Evolutionary conservation across 1,140 invertebrate species (phyloP), one percentile per base, ranked within the genome.

Genomic region (Tetraneura akinire): DNA sequence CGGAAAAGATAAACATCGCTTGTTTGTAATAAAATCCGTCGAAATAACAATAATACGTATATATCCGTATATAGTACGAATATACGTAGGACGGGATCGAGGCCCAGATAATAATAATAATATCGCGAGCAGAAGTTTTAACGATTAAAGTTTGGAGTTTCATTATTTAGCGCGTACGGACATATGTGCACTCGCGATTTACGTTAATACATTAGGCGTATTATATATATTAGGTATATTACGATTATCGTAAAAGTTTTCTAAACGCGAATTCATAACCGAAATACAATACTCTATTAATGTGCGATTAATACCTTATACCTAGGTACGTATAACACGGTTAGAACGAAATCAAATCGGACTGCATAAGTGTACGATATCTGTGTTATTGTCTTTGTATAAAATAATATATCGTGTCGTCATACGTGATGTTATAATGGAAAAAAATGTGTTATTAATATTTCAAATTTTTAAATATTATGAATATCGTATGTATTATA

Each of bases 261-360:
- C 60, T 62, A 37, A 37, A 37, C 29, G 29, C 29, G 14, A 62
- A 29, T 62, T 32, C 60, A 62, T 62, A 62, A 62, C 32, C 29
- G 18, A 37, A 62, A 29, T 62, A n/a, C n/a, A 32, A 62, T n/a
- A 62, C 60, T 26, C 60, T 62, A 32, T 62, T 62, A 62, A 32
- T 29, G 29, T 62, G 16, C 16, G n/a, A n/a, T n/a, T n/a, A n/a
- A n/a, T n/a, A n/a, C n/a, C n/a, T n/a, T n/a, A n/a, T n/a, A n/a
- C n/a, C n/a, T n/a, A n/a, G n/a, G n/a, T n/a, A n/a, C n/a, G n/a
- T n/a, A n/a, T n/a, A n/a, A n/a, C 26, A 62, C 32, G 18, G 32
- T 62, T 62, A 62, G 32, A 62, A 16, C 1, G 29, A 32, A 62
- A 60, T 60, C 57, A 23, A 60, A 60, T 60, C 3, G 8, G 16